A percentile compares a stretch with the other conserved stretches of the same genome.
Evolutionary conservation across 2,113 vertebrate species (phyloP).

Genomic region (Mustela lutreola): DNA sequence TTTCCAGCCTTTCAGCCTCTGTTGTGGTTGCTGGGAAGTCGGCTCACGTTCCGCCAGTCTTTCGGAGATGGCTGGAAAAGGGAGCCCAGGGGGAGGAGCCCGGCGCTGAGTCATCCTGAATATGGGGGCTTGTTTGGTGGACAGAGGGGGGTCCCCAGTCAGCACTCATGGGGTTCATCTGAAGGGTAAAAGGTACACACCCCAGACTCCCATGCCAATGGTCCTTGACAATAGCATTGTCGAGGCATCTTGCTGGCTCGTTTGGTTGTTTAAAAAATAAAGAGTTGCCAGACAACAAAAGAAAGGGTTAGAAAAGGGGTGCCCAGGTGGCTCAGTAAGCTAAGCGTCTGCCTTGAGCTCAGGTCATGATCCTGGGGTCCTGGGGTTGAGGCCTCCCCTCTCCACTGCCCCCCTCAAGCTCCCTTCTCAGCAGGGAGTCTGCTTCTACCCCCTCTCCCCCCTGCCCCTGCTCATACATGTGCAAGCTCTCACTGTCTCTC

Average conservation of each 20-base stretch:
- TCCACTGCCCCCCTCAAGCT: background rate
- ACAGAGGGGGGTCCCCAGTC: background rate
- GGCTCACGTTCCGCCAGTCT: accelerated
- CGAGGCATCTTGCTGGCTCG: background rate
- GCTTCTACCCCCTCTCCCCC: background rate
- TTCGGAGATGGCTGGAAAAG: background rate
- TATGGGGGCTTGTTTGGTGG: background rate
- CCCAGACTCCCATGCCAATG: background rate
- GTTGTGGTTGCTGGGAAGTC: background rate
- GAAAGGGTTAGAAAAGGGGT: background rate
- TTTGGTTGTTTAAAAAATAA: background rate
- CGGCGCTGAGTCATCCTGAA: no score
- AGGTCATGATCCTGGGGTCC: background rate
- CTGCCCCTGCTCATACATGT: background rate
- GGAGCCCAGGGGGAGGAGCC: background rate
- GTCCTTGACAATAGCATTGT: background rate
- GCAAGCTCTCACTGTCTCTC: background rate
- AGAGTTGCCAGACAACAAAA: background rate
- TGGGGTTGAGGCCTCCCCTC: background rate
- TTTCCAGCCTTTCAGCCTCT: background rate
- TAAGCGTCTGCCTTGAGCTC: background rate
- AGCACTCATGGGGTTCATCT: accelerated
- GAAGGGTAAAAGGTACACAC: background rate
- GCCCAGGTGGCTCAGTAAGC: background rate
- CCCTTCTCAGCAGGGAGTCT: background rate